These are phyloP conservation scores for Seira ritae DNA, from an alignment of 2,888 invertebrate species.

Conservation along the genomic window DNA sequence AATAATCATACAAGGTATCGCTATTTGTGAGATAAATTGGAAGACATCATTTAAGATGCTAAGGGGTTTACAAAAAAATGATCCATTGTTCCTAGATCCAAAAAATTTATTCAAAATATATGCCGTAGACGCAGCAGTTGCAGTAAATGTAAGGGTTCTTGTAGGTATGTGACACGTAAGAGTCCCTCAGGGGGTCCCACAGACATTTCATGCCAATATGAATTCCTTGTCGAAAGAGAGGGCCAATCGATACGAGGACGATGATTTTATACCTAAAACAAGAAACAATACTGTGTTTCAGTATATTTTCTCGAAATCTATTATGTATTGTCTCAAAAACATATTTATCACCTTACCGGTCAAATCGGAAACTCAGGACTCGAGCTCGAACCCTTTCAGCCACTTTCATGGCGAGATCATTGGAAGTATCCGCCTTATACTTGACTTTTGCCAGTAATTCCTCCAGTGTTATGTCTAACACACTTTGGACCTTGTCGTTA, in stretches of 20 bases:
- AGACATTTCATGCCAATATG: conserved; percentile 81
- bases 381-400: conserved; percentile 80
- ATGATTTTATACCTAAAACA: conserved; percentile 82
- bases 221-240: conserved; percentile 82
- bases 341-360: conserved; percentile 79
- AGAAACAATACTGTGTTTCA: neutral
- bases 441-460: conserved; percentile 80
- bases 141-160: conserved; percentile 82
- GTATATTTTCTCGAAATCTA: too few species aligned
- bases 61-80: too few species aligned
- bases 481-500: conserved; percentile 80
- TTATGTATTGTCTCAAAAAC: too few species aligned
- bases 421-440: conserved; percentile 80
- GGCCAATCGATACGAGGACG: conserved; percentile 81
- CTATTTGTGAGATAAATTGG: too few species aligned
- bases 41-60: too few species aligned
- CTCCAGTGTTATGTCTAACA: conserved; percentile 80
- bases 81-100: too few species aligned
- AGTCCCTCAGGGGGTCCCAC: conserved; percentile 83
- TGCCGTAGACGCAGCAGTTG: conserved; percentile 81
- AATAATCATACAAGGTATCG: too few species aligned
- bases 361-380: conserved; percentile 82
- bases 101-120: conserved; percentile 84
- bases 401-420: conserved; percentile 79
- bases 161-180: conserved; percentile 79